Evolutionary conservation across 1,140 invertebrate species (phyloP), one percentile per base, ranked within the genome.

Genomic region (Dendroctonus ponderosae): DNA sequence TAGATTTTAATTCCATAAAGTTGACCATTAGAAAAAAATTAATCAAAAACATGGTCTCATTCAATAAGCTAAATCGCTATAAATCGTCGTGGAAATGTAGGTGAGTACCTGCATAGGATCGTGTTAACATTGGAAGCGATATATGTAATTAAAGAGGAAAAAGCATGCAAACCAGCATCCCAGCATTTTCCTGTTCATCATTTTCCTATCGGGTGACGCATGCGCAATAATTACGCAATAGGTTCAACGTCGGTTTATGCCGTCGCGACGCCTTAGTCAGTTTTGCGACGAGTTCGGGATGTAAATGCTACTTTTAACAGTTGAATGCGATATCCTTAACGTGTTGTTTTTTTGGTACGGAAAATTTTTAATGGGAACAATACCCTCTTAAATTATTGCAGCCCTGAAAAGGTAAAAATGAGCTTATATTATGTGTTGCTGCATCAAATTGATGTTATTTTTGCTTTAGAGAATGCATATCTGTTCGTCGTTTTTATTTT

Each of bases 261-360:
- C 63, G 56, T 66, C 65, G 40, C 56, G 65, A 66, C 65, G 65
- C 65, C 65, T 66, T 66, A 61, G 65, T 66, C 51, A 56, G 50
- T 53, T 49, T 50, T 15, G n/a, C 48, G 58, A 48, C 50, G 44
- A 59, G 59, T 38, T 7, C 66, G 58, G 66, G 53, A 67, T 67
- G 66, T 67, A 54, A 62, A 3, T 56, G 9, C 50, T 52, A 46
- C 50, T 50, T 56, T 67, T 54, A 54, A 12, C 40, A 39, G 8
- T 38, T 59, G 48, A 62, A 56, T 59, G 46, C 58, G 66, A 66
- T 66, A 58, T 67, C 41, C 46, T 65, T 41, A 56, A 50, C 50
- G 62, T 58, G 49, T 44, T 66, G 63, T 58, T 66, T 66, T 58
- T 59, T 43, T 39, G 15, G 12, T 15, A 50, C 39, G 50, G 48